phyloP scores from a whole-genome alignment of 2,888 invertebrate genomes.

The Pheosia gnoma region DNA sequence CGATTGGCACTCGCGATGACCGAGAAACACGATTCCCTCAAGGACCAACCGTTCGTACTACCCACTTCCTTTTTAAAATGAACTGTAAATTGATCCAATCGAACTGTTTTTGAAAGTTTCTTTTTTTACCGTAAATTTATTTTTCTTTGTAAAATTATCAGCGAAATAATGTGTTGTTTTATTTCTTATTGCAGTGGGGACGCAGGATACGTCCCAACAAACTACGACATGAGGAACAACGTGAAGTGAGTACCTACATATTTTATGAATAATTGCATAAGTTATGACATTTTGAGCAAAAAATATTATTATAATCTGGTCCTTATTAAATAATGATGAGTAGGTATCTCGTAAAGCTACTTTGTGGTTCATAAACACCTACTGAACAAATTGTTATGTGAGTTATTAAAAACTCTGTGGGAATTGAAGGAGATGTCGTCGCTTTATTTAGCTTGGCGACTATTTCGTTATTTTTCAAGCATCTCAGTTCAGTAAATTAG shows the following conservation, averaged over 20 bases:
- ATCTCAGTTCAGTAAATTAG: not conserved
- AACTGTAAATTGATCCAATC: not conserved
- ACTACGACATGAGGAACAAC: slow-evolving; percentile 76
- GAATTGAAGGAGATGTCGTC: too few species aligned
- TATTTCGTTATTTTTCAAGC: not conserved
- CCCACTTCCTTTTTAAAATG: slow-evolving; percentile 11
- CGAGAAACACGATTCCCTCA: slow-evolving; percentile 47
- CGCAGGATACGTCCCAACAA: slow-evolving; percentile 71
- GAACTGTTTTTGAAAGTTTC: not conserved
- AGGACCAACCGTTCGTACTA: slow-evolving; percentile 43
- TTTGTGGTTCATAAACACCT: too few species aligned
- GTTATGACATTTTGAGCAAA: too few species aligned
- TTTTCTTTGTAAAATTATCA: too few species aligned
- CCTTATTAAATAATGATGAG: too few species aligned
- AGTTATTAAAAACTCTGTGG: too few species aligned
- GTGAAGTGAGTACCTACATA: slow-evolving; percentile 65
- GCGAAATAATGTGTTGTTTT: slow-evolving; percentile 12
- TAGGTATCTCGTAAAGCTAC: not conserved
- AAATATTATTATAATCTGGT: too few species aligned
- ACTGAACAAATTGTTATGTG: too few species aligned
- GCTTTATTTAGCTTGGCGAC: too few species aligned
- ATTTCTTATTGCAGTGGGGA: slow-evolving; percentile 69
- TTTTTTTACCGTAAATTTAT: too few species aligned
- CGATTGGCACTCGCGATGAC: slow-evolving; percentile 52
- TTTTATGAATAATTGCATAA: too few species aligned